phyloP scores from a whole-genome alignment of 2,888 invertebrate genomes.

The Ametastegia equiseti region DNA sequence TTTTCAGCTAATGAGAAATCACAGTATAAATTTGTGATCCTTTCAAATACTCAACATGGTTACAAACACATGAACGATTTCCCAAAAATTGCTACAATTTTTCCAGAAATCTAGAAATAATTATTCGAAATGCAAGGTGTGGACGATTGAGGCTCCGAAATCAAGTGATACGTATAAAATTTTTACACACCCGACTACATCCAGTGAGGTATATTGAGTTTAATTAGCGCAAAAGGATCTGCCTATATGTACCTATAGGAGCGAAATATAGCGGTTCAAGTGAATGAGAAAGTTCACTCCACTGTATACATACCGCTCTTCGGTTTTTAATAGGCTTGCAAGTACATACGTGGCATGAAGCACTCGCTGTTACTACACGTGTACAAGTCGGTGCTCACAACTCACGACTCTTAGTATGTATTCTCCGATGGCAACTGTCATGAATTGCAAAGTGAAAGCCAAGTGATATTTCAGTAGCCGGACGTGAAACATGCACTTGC shows the following conservation, averaged over 20 bases:
- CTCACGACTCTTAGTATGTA: constrained; percentile 36
- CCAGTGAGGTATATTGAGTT: not conserved
- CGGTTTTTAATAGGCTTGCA: not conserved
- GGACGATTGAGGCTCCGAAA: no score
- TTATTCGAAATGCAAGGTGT: no score
- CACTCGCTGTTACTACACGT: constrained; percentile 17
- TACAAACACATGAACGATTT: no score
- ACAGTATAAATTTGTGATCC: no score
- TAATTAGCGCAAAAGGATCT: constrained; percentile 14
- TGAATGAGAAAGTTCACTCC: constrained; percentile 34
- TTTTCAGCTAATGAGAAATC: no score
- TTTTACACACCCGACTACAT: no score
- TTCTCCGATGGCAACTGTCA: constrained; percentile 36
- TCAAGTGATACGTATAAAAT: no score
- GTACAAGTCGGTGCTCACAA: constrained; percentile 10
- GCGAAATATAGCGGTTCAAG: not conserved
- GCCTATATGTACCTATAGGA: not conserved
- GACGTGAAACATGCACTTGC: constrained; percentile 77
- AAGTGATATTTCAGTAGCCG: constrained; percentile 63
- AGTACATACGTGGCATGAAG: constrained; percentile 5
- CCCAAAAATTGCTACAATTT: no score
- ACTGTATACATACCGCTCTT: not conserved
- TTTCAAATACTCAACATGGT: no score
- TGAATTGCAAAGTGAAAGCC: constrained; percentile 44
- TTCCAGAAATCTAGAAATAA: no score